Evolutionary conservation across 2,113 vertebrate genomes (phyloP), one percentile per base, ranked within the genome.

Genomic region (Bungarus multicinctus): DNA sequence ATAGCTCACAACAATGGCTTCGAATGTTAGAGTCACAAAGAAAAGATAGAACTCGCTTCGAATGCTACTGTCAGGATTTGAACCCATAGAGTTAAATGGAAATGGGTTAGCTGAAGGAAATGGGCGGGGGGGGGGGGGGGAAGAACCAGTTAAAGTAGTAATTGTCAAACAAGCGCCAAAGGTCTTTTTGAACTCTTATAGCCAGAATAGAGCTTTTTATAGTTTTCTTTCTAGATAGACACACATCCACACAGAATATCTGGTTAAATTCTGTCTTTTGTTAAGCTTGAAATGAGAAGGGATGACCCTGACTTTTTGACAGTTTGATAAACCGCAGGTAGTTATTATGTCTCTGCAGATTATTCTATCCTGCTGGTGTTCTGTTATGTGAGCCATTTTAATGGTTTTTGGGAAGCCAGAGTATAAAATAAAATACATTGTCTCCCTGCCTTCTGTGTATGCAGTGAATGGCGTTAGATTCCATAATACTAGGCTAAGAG

Each of bases 1-100:
- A 2, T 94, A 74, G 94, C 88, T n/a, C 54, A 95, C 96, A 43
- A 93, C 94, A 93, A 94, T 95, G 95, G 93, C 93, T 89, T 93
- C 85, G 91, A 85, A 89, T 93, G 95, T 93, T 55, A 93, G 92
- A 87, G 94, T 94, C 89, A 93, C 5, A 93, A 88, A 30, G 60
- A 94, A 91, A 55, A 88, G 94, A 54, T 90, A 91, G 91, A 93
- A 69, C 87, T 92, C 8, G 89, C 55, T 94, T 94, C 53, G 89
- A 89, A 94, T 91, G 4, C 0, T 57, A 5, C 5, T 53, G 74
- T 95, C 92, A 93, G 85, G 94, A 95, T 92, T 0, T 54, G 74
- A 58, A 90, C 52, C 43, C n/a, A n/a, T 47, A 43, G 54, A 43
- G 5, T 85, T 86, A 91, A 52, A 90, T 9, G 27, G n/a, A 30